Percentiles rank a stretch among this genome's conserved stretches.
phyloP scores from a whole-genome alignment of 64 coral and sea anemone genomes.

The Orbicella faveolata region DNA sequence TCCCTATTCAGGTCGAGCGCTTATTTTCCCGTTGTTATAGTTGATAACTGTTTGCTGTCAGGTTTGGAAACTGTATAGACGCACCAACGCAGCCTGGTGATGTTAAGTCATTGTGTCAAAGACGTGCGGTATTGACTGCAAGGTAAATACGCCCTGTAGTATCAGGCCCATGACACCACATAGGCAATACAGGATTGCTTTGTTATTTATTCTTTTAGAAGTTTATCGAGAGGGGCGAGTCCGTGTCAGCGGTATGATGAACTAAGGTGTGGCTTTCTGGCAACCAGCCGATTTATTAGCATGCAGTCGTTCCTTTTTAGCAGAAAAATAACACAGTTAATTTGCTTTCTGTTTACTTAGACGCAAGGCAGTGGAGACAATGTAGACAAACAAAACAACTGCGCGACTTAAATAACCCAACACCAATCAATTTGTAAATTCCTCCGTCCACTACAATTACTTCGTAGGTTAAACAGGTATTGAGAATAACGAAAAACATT shows the following conservation, averaged over 20 bases:
- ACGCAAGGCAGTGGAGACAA: too few species aligned
- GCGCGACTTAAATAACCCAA: too few species aligned
- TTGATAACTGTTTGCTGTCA: background rate
- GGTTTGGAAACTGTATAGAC: background rate
- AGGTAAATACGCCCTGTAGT: slow-evolving; percentile 19
- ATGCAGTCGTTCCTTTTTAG: background rate
- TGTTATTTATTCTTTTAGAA: background rate
- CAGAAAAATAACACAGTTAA: background rate
- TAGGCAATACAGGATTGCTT: background rate
- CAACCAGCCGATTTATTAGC: background rate
- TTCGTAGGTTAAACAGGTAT: too few species aligned
- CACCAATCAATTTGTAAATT: too few species aligned
- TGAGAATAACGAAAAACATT: too few species aligned
- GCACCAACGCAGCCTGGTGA: background rate
- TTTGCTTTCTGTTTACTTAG: too few species aligned
- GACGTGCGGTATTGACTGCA: background rate
- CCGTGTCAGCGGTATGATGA: slow-evolving; percentile 5
- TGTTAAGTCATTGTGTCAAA: slow-evolving; percentile 27
- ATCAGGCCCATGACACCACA: slow-evolving; percentile 31
- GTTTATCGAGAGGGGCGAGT: background rate
- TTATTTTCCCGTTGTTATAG: background rate
- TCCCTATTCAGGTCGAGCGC: background rate
- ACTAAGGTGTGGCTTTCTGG: slow-evolving; percentile 19
- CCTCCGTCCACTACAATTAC: too few species aligned
- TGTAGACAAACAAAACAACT: too few species aligned